A percentile compares a stretch with the other conserved stretches of the same genome.
phyloP scores from a whole-genome alignment of 2,888 invertebrate genomes.

The Pristionchus exspectatus region DNA sequence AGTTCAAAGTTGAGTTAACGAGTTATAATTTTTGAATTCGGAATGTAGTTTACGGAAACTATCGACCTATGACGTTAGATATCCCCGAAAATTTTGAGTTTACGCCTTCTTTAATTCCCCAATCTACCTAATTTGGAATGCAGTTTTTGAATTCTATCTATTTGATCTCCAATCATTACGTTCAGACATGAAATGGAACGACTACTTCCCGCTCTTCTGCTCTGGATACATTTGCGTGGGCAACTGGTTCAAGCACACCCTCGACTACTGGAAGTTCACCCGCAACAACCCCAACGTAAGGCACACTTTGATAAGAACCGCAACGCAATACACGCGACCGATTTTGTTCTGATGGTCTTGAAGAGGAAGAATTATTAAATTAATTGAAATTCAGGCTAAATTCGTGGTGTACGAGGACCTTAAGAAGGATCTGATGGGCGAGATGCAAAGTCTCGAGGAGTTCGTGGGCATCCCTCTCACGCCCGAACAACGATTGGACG shows the following conservation, averaged over 20 bases:
- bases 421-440: constrained; percentile 84
- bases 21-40: too few species aligned
- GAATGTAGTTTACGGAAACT: too few species aligned
- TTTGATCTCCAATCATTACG: too few species aligned
- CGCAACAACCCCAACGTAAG: constrained; percentile 76
- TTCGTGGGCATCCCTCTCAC: constrained; percentile 86
- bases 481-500: constrained; percentile 80
- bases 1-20: too few species aligned
- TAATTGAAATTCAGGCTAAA: constrained; percentile 54
- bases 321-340: not conserved
- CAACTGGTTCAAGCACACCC: constrained; percentile 81
- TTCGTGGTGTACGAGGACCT: constrained; percentile 80
- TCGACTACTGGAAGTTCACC: constrained; percentile 79
- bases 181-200: constrained; percentile 78
- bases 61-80: too few species aligned
- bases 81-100: too few species aligned
- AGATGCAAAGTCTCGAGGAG: constrained; percentile 85
- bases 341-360: not conserved
- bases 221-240: constrained; percentile 80
- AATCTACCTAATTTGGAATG: not conserved
- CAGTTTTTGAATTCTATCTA: too few species aligned
- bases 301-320: not conserved
- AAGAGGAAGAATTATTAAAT: not conserved
- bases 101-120: too few species aligned
- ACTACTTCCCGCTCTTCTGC: constrained; percentile 79